A percentile compares a stretch with the other conserved stretches of the same genome.
phyloP scores from a whole-genome alignment of 2,113 vertebrate species.

The Indicator indicator region DNA sequence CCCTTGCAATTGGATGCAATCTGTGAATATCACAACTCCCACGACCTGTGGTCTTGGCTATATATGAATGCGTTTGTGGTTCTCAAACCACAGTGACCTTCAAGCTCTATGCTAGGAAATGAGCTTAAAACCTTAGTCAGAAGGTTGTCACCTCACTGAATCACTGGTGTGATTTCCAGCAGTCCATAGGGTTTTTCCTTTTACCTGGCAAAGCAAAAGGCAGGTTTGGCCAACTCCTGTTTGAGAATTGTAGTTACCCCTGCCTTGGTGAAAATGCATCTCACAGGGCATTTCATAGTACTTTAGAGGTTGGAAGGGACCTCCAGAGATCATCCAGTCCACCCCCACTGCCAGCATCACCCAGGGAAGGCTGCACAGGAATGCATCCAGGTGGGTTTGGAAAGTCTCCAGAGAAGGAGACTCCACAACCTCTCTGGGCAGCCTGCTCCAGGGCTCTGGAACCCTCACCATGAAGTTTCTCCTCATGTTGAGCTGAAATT shows the following conservation, averaged over 20 bases:
- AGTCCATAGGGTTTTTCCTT: not conserved
- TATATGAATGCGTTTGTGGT: not conserved
- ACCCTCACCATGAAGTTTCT: no score
- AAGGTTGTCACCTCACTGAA: not conserved
- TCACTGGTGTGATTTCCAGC: not conserved
- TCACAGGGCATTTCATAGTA: no score
- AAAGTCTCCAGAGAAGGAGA: no score
- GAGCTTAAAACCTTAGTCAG: not conserved
- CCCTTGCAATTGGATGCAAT: no score
- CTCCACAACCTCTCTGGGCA: no score
- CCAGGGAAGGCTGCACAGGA: no score
- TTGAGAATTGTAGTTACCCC: not conserved
- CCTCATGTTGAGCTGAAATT: no score
- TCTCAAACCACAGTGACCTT: not conserved
- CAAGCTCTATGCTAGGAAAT: not conserved
- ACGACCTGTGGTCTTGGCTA: not conserved
- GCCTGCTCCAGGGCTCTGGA: no score
- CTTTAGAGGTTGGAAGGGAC: no score
- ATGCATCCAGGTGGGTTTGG: no score
- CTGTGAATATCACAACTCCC: not conserved
- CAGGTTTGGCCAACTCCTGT: not conserved
- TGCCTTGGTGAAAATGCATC: not conserved
- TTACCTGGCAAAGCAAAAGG: not conserved
- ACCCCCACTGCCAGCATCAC: no score
- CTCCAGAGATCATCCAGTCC: no score